Evolutionary conservation across 2,797 vertebrate genomes (phyloP).

Genomic region (Acanthornis magna): DNA sequence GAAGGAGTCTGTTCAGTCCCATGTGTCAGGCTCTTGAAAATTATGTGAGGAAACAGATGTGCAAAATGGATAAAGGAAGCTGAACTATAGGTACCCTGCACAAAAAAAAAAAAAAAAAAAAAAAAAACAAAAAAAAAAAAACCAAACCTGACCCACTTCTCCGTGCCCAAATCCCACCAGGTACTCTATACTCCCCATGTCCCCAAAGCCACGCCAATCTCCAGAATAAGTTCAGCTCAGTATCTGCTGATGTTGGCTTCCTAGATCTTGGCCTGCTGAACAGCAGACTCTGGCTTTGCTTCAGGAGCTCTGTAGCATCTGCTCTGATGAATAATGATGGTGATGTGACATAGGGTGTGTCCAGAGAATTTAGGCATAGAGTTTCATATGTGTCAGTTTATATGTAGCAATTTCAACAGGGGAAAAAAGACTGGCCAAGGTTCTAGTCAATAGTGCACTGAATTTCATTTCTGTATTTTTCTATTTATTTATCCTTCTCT

Average conservation of each 20-base stretch:
- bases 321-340: not conserved
- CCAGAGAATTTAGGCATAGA: not conserved
- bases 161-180: rapidly evolving
- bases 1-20: not conserved
- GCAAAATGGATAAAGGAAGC: not conserved
- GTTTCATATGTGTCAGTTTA: not conserved
- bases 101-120: not conserved
- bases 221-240: not conserved
- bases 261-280: not conserved
- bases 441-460: not conserved
- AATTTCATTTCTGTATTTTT: not conserved
- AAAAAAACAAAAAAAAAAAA: not conserved
- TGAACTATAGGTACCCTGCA: not conserved
- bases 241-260: not conserved
- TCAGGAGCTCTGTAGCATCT: not conserved
- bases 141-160: not conserved
- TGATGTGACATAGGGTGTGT: not conserved
- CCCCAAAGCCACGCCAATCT: not conserved
- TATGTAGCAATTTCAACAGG: not conserved
- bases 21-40: not conserved
- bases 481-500: not conserved
- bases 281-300: not conserved
- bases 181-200: not conserved
- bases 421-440: not conserved
- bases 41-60: not conserved